Percentiles rank a stretch among this genome's conserved stretches.
phyloP scores from a whole-genome alignment of 2,797 vertebrate genomes.

The Betta splendens region DNA sequence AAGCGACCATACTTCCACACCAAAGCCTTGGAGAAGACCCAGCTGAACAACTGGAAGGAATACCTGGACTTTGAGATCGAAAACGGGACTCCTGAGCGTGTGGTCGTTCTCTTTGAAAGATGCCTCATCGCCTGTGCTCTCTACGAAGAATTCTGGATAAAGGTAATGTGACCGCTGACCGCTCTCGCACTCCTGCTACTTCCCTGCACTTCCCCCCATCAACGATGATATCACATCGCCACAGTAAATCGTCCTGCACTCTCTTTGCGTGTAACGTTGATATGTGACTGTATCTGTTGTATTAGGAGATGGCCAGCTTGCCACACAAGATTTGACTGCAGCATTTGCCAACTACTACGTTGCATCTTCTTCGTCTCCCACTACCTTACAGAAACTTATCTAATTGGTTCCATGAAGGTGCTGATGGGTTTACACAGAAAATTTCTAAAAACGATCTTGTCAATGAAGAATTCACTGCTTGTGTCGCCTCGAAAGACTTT shows the following conservation, averaged over 20 bases:
- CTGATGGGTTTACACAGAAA: constrained; percentile 99
- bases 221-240: constrained; percentile 94
- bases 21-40: constrained; percentile 97
- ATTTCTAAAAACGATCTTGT: constrained; percentile 97
- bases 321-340: constrained; percentile 99
- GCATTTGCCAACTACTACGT: constrained; percentile 99
- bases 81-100: constrained; percentile 95
- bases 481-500: constrained; percentile 68
- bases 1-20: constrained; percentile 99
- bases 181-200: constrained; percentile 59
- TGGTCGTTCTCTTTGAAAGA: constrained; percentile 97
- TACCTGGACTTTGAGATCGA: constrained; percentile 99
- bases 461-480: constrained; percentile 88
- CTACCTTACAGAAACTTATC: constrained; percentile 99
- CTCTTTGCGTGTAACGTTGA: constrained; percentile 99
- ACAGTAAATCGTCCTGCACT: constrained; percentile 93
- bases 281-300: constrained; percentile 99
- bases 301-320: constrained; percentile 99
- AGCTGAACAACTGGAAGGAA: constrained; percentile 99
- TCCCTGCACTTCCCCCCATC: constrained; percentile 84
- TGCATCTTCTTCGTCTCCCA: constrained; percentile 99
- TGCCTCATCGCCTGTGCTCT: constrained; percentile 98
- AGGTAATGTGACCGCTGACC: constrained; percentile 84
- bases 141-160: constrained; percentile 99
- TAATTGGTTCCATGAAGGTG: constrained; percentile 99